A percentile compares a stretch with the other conserved stretches of the same genome.
Conservation (phyloP, 1,140 invertebrate species). For the Coenobita brevimanus region DNA sequence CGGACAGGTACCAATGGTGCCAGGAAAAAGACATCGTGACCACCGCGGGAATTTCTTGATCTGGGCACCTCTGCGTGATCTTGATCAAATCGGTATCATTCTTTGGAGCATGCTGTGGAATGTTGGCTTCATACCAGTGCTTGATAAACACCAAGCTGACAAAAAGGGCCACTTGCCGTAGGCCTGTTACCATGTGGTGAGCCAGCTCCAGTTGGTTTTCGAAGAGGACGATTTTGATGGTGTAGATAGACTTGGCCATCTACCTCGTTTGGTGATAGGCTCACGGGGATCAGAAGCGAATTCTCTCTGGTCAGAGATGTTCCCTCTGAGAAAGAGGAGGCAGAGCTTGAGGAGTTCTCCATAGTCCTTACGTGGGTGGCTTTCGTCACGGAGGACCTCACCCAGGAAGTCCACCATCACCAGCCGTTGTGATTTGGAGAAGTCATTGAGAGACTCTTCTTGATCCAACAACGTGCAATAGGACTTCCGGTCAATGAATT, state of each 20-base stretch:
- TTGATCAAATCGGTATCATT: too few species aligned
- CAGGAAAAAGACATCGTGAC: too few species aligned
- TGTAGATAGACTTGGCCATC: conserved; percentile 51
- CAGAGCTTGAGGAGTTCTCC: conserved; percentile 25
- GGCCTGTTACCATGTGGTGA: background rate
- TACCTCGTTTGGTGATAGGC: conserved; percentile 31
- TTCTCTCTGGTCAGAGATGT: too few species aligned
- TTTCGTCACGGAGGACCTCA: conserved; percentile 10
- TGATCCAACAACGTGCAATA: background rate
- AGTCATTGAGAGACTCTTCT: conserved; percentile 1
- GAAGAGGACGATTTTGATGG: conserved; percentile 26
- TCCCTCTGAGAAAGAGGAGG: conserved; percentile 4
- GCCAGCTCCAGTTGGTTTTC: background rate
- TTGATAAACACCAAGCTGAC: too few species aligned
- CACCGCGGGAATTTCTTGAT: too few species aligned
- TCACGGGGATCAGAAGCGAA: conserved; percentile 3
- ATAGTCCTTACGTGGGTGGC: conserved; percentile 34
- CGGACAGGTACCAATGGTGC: too few species aligned
- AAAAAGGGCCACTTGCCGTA: too few species aligned
- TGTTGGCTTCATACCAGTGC: too few species aligned
- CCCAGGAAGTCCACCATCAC: background rate
- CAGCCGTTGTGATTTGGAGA: background rate
- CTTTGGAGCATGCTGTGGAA: too few species aligned
- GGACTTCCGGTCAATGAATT: background rate
- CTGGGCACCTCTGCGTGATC: too few species aligned